Evolutionary conservation across 2,113 vertebrate species (phyloP).

Genomic region (Siniperca knerii): DNA sequence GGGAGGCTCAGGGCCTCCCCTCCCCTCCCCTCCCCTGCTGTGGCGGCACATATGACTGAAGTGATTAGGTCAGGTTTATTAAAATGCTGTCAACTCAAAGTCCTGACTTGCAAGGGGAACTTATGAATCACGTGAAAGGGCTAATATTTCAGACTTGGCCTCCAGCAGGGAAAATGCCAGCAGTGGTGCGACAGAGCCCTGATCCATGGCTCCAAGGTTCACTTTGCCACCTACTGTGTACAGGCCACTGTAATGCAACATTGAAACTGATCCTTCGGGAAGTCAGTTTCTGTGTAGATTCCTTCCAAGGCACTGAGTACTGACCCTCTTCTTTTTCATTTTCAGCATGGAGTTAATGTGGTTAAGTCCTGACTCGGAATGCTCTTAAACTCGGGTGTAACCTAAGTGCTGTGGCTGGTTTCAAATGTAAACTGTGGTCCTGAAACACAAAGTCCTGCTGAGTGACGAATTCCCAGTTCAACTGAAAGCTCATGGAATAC

Average conservation of each 20-base stretch:
- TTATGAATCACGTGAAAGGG: slow-evolving; percentile 72
- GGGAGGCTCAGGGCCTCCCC: neutral
- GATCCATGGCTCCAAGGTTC: slow-evolving; percentile 34
- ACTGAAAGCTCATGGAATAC: neutral
- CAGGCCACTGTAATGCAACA: slow-evolving; percentile 19
- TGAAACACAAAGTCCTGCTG: slow-evolving; percentile 36
- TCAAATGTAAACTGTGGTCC: slow-evolving; percentile 43
- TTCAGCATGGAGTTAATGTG: neutral
- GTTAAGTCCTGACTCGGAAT: slow-evolving; percentile 29
- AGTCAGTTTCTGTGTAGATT: slow-evolving; percentile 12
- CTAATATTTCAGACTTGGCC: slow-evolving; percentile 66
- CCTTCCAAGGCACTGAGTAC: slow-evolving; percentile 3
- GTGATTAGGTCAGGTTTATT: slow-evolving; percentile 65
- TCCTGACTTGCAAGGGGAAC: slow-evolving; percentile 57
- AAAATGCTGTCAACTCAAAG: slow-evolving; percentile 60
- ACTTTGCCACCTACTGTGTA: slow-evolving; percentile 38
- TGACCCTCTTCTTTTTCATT: slow-evolving; percentile 29
- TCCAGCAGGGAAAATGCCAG: slow-evolving; percentile 21
- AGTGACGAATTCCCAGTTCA: slow-evolving; percentile 12
- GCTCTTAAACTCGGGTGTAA: slow-evolving; percentile 29
- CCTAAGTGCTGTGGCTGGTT: slow-evolving; percentile 15
- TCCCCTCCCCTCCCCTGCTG: slow-evolving; percentile 15
- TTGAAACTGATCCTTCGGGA: slow-evolving; percentile 36
- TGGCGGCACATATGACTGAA: slow-evolving; percentile 44
- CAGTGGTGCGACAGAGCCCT: neutral